Evolutionary conservation across 1,140 invertebrate species (phyloP).

Genomic region (Chironomus striatipennis): DNA sequence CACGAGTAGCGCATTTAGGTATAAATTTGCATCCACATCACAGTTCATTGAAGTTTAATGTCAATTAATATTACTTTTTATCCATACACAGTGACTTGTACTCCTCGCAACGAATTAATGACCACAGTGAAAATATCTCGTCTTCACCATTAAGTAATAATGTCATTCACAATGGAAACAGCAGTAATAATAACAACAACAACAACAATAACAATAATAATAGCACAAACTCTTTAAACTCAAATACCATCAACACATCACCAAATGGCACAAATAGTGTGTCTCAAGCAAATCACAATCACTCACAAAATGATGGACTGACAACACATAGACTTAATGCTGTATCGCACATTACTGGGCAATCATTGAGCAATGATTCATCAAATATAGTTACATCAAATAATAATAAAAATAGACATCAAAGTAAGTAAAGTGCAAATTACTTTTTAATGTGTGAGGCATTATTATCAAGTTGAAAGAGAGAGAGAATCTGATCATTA

Average conservation of each 20-base stretch:
- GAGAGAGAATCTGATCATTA: neutral
- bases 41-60: neutral
- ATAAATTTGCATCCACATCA: neutral
- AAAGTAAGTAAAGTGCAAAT: neutral
- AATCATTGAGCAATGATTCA: constrained; percentile 15
- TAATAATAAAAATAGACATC: neutral
- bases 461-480: neutral
- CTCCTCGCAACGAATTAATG: constrained; percentile 36
- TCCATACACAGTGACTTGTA: constrained; percentile 37
- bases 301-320: constrained; percentile 14
- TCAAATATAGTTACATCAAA: constrained; percentile 11
- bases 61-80: neutral
- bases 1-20: constrained; percentile 39
- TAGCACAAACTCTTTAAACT: neutral
- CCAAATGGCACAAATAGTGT: neutral
- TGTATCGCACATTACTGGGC: neutral
- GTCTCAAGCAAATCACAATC: constrained; percentile 19
- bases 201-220: constrained; percentile 1
- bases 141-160: constrained; percentile 7
- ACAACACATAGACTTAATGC: neutral
- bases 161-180: neutral
- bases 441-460: neutral
- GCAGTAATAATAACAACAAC: neutral
- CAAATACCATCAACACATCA: constrained; percentile 4
- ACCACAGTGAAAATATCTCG: constrained; percentile 31